Base-by-base conservation (phyloP, 1,140 invertebrate genomes). In the Rhynchophorus ferrugineus region DNA sequence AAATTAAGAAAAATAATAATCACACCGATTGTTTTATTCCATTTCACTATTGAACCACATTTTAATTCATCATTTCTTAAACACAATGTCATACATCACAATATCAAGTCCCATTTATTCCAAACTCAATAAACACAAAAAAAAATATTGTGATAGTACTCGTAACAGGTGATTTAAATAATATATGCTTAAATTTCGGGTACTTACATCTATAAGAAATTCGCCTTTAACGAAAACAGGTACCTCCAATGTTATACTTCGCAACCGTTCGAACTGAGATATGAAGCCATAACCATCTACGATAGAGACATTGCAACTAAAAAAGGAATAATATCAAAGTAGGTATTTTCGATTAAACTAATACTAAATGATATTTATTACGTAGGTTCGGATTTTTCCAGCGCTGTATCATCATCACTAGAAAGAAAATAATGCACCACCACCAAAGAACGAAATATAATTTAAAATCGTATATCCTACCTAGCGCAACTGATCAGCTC, bases 251-350 rank as follows among this genome's bases (percentile, higher is more conserved):
- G 46, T 55, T 1, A 55, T 3, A 17, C 20, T 49, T 47, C 49
- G 45, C 39, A 55, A 44, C 18, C 34, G 13, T 20, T 5, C 34
- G 34, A 44, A 55, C 2, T 44, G 33, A 41, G 33, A 35, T 36
- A 55, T 55, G 3, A 49, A 49, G 1, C 41, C 39, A 48, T 49
- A 55, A 6, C 36, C 38, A 44, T 49, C 34, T 9, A 49, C 7
- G 19, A 55, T 55, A 36, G 53, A 36, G 21, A 55, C 41, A 19
- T 55, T 55, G 29, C 53, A 55, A 39, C 53, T 55, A 36, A 44
- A 49, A 55, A 11, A 49, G 14, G 24, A 11, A 33, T 49, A 41
- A 8, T 36, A 22, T 37, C 22, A 41, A 13, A 21, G 14, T 19
- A 38, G 13, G 7, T 6, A 13, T 6, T 38, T 38, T 38, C 5